Percentiles rank a stretch among this genome's conserved stretches.
These are phyloP conservation scores for Halcyon badia DNA, from an alignment of 2,797 vertebrate species.

Conservation along the genomic window DNA sequence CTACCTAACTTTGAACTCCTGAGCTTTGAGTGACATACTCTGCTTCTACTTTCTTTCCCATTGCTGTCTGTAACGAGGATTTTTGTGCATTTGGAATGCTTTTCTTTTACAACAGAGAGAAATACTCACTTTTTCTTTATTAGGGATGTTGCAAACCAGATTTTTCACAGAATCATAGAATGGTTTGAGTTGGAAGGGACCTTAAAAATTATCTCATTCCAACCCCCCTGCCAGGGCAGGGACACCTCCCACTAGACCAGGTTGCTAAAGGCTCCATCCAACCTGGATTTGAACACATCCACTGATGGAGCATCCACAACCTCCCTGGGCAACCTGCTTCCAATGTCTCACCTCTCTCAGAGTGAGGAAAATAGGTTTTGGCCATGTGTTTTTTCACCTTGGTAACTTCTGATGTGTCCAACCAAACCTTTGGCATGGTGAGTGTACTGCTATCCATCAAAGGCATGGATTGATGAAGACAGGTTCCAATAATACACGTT, in stretches of 20 bases:
- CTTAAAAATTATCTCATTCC: no score
- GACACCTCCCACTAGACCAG: no score
- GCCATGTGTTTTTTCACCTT: background rate
- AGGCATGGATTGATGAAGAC: background rate
- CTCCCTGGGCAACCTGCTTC: no score
- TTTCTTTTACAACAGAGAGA: background rate
- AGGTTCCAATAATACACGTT: accelerated
- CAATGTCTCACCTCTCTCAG: no score
- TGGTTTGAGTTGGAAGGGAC: no score
- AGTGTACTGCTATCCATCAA: background rate
- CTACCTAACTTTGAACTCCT: background rate
- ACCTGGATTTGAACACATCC: no score
- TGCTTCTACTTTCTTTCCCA: background rate
- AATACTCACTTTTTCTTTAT: background rate
- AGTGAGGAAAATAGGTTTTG: no score
- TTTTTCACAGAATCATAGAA: background rate
- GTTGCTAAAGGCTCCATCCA: no score
- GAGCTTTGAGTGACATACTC: background rate
- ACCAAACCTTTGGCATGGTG: background rate
- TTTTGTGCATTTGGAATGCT: background rate
- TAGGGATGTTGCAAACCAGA: background rate
- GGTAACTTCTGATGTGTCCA: background rate
- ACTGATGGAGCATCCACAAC: no score
- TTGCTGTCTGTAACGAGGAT: background rate
- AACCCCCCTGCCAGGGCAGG: no score